Evolutionary conservation across 2,113 vertebrate genomes (phyloP), one percentile per base, ranked within the genome.

Genomic region (Bos indicus): DNA sequence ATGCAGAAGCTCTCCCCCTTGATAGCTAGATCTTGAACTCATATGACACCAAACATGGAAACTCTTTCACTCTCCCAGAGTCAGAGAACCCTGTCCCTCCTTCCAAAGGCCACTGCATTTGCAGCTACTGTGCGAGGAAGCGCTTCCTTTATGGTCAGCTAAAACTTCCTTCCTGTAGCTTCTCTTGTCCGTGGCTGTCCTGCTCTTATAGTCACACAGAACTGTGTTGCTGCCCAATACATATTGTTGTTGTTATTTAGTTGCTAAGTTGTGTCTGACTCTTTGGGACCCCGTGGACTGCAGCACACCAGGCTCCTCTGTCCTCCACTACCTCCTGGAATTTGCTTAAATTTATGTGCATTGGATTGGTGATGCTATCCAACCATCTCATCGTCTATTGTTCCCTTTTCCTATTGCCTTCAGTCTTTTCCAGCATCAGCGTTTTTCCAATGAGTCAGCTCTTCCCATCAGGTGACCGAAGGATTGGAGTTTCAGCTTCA

Each of bases 21-120:
- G 54, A 28, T 23, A 13, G 30, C 13, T 40, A 16, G 28, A n/a
- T 71, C 67, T 36, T 16, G 16, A 25, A 30, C 19, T 19, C n/a
- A 56, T 15, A 2, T 43, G 19, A 57, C 6, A 1, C 1, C 1
- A 10, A 26, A 16, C 3, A 11, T 3, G 23, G 15, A 7, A 9
- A 13, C 7, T 4, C 25, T 3, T 0, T 25, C 4, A 48, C 13
- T 6, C 14, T 21, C 21, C 64, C 5, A 14, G 6, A 36, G 23
- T 26, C 7, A 8, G 52, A 74, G 36, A 25, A 16, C 36, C 16
- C 21, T 1, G 0, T 5, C 16, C 23, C 3, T 43, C 30, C 57
- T 3, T 36, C 26, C 5, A 5, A 0, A 36, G 16, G 13, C 11
- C 21, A 1, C 21, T 4, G 15, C 10, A 1, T 5, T 25, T 11